A percentile compares a stretch with the other conserved stretches of the same genome.
Evolutionary conservation across 2,888 invertebrate genomes (phyloP).

Genomic region (Rotaria sp.): DNA sequence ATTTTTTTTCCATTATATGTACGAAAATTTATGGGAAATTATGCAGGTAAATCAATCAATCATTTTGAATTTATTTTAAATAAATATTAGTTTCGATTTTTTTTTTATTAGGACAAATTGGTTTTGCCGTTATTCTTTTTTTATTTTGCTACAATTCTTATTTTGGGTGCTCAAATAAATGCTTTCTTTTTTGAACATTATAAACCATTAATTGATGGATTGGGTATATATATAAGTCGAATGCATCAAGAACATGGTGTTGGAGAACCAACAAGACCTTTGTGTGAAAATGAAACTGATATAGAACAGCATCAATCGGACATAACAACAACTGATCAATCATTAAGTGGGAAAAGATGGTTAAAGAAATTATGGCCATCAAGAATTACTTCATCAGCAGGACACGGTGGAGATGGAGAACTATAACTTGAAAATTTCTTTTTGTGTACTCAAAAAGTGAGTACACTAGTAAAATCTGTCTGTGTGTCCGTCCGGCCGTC

Average conservation of each 20-base stretch:
- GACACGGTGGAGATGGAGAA: too few relatives aligned
- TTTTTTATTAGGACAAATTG: background rate
- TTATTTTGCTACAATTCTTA: constrained; percentile 27
- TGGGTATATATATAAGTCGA: background rate
- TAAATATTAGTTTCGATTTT: background rate
- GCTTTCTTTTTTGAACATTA: constrained; percentile 5
- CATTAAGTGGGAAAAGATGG: too few relatives aligned
- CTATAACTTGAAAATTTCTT: too few relatives aligned
- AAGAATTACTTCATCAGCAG: too few relatives aligned
- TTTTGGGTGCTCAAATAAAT: constrained; percentile 7
- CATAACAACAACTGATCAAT: too few relatives aligned
- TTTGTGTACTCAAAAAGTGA: too few relatives aligned
- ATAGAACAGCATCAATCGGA: background rate
- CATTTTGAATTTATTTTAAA: too few relatives aligned
- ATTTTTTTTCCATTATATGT: constrained; percentile 26
- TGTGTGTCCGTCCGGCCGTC: too few relatives aligned
- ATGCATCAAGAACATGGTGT: background rate
- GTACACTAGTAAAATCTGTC: too few relatives aligned
- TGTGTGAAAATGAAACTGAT: background rate
- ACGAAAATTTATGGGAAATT: background rate
- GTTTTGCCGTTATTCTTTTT: constrained; percentile 14
- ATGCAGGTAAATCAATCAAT: background rate
- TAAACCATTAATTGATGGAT: background rate
- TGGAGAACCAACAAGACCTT: background rate
- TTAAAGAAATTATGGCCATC: too few relatives aligned